Percentiles rank a stretch among this genome's conserved stretches.
Conservation (phyloP, 2,113 vertebrate genomes). For the Hylia prasina region DNA sequence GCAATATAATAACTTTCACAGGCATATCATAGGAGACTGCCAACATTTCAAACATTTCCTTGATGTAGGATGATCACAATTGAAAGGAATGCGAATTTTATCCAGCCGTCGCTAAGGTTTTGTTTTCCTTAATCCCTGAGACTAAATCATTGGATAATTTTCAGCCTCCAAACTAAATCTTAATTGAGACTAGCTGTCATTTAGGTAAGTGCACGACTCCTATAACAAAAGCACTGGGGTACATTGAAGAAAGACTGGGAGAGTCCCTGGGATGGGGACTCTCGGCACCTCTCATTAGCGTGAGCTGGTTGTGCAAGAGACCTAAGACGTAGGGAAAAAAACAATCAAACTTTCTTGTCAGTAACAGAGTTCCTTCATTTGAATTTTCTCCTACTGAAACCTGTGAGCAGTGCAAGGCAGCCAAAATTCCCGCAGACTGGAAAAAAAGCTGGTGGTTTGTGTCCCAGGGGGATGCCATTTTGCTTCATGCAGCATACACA, state of each 20-base stretch:
- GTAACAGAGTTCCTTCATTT: not conserved
- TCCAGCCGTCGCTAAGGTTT: slow-evolving; percentile 42
- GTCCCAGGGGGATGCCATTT: not conserved
- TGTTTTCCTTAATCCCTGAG: slow-evolving; percentile 67
- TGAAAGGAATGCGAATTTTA: slow-evolving; percentile 72
- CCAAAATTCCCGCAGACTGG: not conserved
- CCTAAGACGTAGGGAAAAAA: not conserved
- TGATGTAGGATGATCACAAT: slow-evolving; percentile 69
- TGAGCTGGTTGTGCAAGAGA: not conserved
- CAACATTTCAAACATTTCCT: slow-evolving; percentile 70
- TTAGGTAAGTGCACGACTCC: not conserved
- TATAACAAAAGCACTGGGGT: not conserved
- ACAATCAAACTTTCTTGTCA: not conserved
- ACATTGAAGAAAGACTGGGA: not conserved
- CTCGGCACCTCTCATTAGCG: not conserved
- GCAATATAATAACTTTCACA: slow-evolving; percentile 68
- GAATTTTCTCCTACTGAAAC: not conserved
- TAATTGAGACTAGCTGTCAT: slow-evolving; percentile 43
- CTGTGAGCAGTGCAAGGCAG: not conserved
- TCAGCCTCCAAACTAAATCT: slow-evolving; percentile 57
- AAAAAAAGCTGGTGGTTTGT: not conserved
- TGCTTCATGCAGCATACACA: accelerated
- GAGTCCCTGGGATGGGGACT: not conserved
- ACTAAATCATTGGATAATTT: slow-evolving; percentile 58
- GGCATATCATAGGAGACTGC: slow-evolving; percentile 28